Evolutionary conservation across 2,888 invertebrate genomes (phyloP).

Genomic region (Amphipoea oculea): DNA sequence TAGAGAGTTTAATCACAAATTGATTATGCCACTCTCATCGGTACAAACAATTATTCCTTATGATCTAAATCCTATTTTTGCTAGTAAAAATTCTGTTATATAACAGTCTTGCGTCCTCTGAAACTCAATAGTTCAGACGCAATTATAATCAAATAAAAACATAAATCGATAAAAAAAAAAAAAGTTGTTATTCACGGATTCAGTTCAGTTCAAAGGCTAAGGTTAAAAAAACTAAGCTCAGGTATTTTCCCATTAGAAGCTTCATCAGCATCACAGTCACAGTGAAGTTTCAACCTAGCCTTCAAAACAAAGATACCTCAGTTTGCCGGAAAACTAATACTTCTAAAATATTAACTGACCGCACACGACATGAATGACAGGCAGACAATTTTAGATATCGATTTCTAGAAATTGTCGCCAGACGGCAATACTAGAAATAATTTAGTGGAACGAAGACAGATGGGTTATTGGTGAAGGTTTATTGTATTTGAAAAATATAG

Average conservation of each 20-base stretch:
- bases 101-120: too few relatives aligned
- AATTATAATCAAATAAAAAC: not conserved
- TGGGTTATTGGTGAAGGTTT: not conserved
- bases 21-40: too few relatives aligned
- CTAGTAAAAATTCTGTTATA: too few relatives aligned
- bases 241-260: not conserved
- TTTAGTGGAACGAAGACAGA: conserved; percentile 37
- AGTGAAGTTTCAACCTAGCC: not conserved
- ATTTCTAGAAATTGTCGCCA: conserved; percentile 28
- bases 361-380: conserved; percentile 20
- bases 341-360: conserved; percentile 23
- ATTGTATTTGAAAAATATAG: not conserved
- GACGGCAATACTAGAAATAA: conserved; percentile 33
- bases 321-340: not conserved
- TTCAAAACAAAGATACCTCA: not conserved
- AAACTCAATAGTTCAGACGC: too few relatives aligned
- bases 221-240: too few relatives aligned
- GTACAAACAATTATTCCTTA: too few relatives aligned
- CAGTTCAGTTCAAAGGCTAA: too few relatives aligned
- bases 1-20: too few relatives aligned
- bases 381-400: conserved; percentile 33
- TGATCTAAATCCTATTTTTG: too few relatives aligned
- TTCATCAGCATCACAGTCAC: rapidly evolving
- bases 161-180: not conserved
- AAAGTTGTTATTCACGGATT: not conserved